Conservation (phyloP, 2,113 vertebrate species). For the Brevimyrus niger region DNA sequence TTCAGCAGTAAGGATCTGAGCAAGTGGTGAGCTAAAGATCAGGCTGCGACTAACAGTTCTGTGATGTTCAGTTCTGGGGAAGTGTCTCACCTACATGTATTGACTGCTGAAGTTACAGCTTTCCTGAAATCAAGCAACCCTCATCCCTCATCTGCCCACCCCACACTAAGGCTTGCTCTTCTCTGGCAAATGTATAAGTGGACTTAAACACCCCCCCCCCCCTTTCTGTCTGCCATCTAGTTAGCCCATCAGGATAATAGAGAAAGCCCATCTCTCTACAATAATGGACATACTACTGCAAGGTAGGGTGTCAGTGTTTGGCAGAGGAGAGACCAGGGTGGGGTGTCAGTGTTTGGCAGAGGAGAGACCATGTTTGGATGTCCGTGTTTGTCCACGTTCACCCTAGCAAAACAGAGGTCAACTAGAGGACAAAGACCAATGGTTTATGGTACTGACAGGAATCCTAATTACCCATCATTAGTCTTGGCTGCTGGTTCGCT, state of each 20-base stretch:
- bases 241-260: background rate
- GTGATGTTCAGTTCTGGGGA: background rate
- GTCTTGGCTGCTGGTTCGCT: constrained; percentile 77
- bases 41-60: background rate
- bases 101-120: background rate
- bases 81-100: background rate
- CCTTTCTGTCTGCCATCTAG: background rate
- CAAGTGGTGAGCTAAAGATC: background rate
- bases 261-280: too few species aligned
- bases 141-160: too few species aligned
- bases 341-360: background rate
- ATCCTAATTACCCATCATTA: constrained; percentile 62
- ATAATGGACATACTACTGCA: too few species aligned
- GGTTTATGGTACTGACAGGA: background rate
- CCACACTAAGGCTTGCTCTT: background rate
- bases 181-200: background rate
- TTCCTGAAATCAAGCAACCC: background rate
- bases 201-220: background rate
- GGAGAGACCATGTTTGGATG: background rate
- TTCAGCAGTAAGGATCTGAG: too few species aligned
- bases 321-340: background rate
- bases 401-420: background rate
- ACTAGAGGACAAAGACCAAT: background rate
- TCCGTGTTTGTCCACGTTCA: background rate
- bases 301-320: background rate